Base-by-base conservation (phyloP, 2,888 invertebrate species). In the Ligdia adustata region DNA sequence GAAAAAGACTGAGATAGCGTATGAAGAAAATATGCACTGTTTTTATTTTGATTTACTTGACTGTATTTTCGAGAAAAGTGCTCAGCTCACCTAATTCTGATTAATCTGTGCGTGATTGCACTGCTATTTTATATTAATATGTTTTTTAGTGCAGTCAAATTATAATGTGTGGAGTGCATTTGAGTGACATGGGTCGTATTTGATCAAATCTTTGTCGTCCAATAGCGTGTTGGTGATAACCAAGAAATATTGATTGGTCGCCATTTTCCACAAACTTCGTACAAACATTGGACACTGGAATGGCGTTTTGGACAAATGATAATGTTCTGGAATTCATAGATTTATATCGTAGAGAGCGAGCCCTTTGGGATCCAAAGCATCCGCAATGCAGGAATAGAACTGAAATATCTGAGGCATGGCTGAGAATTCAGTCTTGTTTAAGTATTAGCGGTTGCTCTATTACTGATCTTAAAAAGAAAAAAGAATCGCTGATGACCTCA, bases 401-500 rank as follows among this genome's bases (percentile, higher is more conserved):
- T 38, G 79, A 80, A 64, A 70, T 87, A 37, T 61, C 69, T 3
- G 76, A 77, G 31, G 86, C 88, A 9, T 90, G 90, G 89, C 62
- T 66, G n/a, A 69, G 84, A 60, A 85, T 90, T 55, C 78, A 81
- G 60, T 62, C 67, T 14, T 66, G 70, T 45, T 52, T 89, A 14
- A 77, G 76, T 52, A 67, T 78, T 38, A 60, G 75, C 37, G 60
- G 75, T 52, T 79, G 67, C 52, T 69, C 83, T 11, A 61, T 89
- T 33, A 57, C 57, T 42, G 82, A 82, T 49, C 62, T 90, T 13
- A 90, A 90, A 66, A 86, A 72, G 67, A 90, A 90, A 67, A 90
- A 88, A 53, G 90, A 90, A 55, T 85, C 84, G 1, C 54, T 90
- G 45, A 89, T 90, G 90, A 80, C 89, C 3, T 76, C 84, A 1